Percentiles rank a stretch among this genome's conserved stretches.
phyloP scores from a whole-genome alignment of 37 sponge, comb jelly and placozoan genomes.

The Crambe crambe region DNA sequence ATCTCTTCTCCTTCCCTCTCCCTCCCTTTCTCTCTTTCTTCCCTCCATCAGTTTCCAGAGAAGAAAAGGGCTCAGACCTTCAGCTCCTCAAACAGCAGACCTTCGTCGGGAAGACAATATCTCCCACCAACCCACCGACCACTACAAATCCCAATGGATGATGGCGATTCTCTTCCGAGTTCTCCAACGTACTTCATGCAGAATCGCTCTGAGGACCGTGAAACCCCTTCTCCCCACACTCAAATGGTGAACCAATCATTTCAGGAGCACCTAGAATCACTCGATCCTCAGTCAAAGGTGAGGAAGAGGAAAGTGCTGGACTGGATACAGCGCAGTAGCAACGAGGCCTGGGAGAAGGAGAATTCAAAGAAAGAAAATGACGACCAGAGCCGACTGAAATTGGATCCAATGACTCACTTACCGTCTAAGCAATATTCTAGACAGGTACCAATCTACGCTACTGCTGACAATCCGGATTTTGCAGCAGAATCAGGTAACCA shows the following conservation, averaged over 20 bases:
- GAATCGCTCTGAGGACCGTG: not conserved
- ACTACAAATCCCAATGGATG: not conserved
- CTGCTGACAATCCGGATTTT: not conserved
- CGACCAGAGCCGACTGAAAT: not conserved
- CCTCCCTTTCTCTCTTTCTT: not conserved
- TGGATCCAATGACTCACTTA: not conserved
- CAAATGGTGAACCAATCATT: constrained; percentile 1
- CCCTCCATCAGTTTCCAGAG: not conserved
- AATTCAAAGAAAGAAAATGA: not conserved
- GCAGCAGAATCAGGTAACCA: not conserved
- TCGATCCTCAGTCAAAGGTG: not conserved
- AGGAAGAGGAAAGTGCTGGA: constrained; percentile 11
- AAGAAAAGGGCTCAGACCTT: not conserved
- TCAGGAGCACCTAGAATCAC: constrained; percentile 12
- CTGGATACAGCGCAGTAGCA: constrained; percentile 6
- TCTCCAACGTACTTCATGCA: constrained; percentile 11
- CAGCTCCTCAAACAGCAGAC: not conserved
- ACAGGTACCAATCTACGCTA: not conserved
- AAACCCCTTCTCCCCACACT: not conserved
- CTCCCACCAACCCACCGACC: not conserved
- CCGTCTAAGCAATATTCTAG: not conserved
- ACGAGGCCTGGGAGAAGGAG: not conserved
- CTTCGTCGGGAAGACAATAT: not conserved
- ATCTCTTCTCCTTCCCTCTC: too few species aligned
- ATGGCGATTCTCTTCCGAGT: constrained; percentile 12